Conservation (phyloP, 37 sponge, comb jelly and placozoan species). For the Dysidea cf. avara region DNA sequence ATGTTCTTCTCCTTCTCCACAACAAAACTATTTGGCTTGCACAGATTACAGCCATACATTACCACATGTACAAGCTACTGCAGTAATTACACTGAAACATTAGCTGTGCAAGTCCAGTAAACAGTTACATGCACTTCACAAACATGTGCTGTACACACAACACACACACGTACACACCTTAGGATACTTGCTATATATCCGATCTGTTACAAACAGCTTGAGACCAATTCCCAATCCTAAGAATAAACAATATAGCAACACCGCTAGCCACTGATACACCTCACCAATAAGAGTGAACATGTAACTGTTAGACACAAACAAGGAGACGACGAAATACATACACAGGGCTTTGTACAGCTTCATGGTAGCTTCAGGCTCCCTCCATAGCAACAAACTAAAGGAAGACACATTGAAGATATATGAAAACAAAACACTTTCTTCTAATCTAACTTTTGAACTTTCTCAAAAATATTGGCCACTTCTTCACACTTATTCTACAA, state of each 20-base stretch:
- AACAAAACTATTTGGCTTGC: background rate
- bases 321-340: constrained; percentile 32
- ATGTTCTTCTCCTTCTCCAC: too few relatives aligned
- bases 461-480: constrained; percentile 61
- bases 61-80: background rate
- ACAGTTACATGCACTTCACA: background rate
- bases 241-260: background rate
- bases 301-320: constrained; percentile 54
- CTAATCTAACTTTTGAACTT: constrained; percentile 58
- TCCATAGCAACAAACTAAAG: constrained; percentile 67
- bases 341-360: constrained; percentile 61
- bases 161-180: constrained; percentile 39
- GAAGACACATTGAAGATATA: background rate
- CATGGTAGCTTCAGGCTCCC: constrained; percentile 60
- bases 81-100: background rate
- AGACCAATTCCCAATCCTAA: constrained; percentile 58
- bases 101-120: background rate
- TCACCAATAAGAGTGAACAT: constrained; percentile 45
- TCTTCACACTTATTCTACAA: constrained; percentile 43
- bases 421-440: background rate
- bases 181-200: constrained; percentile 82
- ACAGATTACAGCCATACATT: background rate
- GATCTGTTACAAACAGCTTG: constrained; percentile 78
- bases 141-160: constrained; percentile 8
- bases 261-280: background rate